phyloP scores from a whole-genome alignment of 2,888 invertebrate species.

The Eupeodes luniger region DNA sequence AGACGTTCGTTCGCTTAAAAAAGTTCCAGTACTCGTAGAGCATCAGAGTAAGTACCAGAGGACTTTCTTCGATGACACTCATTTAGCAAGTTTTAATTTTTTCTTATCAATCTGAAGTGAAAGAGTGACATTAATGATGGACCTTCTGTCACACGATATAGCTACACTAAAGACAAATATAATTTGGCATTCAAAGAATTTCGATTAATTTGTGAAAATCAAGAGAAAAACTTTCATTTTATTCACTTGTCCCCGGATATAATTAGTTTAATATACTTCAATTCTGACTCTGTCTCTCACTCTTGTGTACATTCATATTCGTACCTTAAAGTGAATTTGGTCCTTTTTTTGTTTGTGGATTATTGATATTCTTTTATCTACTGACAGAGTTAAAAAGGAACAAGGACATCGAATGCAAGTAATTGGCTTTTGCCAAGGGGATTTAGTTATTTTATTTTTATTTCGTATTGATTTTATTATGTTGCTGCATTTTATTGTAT shows the following conservation, averaged over 20 bases:
- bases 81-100: constrained; percentile 7
- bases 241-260: constrained; percentile 22
- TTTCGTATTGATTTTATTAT: constrained; percentile 47
- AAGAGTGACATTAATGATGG: constrained; percentile 4
- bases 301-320: too few species aligned
- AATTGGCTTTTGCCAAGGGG: constrained; percentile 42
- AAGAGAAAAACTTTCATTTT: constrained; percentile 22
- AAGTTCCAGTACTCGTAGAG: too few species aligned
- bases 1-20: not conserved
- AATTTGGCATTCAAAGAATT: constrained; percentile 20
- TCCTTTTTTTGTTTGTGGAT: not conserved
- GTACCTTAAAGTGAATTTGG: not conserved
- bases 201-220: constrained; percentile 24
- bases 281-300: not conserved
- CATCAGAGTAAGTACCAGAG: not conserved
- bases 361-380: constrained; percentile 12
- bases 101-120: constrained; percentile 35
- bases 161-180: constrained; percentile 41
- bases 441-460: constrained; percentile 11
- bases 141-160: constrained; percentile 3
- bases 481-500: constrained; percentile 24
- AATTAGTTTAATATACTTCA: constrained; percentile 47
- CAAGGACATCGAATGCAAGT: constrained; percentile 47
- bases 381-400: constrained; percentile 5
- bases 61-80: constrained; percentile 16